Percentiles rank a stretch among this genome's conserved stretches.
phyloP scores from a whole-genome alignment of 1,140 invertebrate genomes.

The Spodoptera frugiperda region DNA sequence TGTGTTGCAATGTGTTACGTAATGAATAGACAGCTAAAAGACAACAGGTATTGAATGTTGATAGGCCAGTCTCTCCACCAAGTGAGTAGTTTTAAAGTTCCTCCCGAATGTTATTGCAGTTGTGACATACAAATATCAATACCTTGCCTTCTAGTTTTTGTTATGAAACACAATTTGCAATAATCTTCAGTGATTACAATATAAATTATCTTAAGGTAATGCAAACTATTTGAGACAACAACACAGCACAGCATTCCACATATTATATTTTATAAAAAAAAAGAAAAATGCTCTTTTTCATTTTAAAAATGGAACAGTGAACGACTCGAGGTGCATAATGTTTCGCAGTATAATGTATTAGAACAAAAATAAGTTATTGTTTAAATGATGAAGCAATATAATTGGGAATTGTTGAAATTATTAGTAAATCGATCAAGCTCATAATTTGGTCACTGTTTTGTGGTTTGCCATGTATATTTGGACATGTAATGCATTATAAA shows the following conservation, averaged over 20 bases:
- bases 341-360: constrained; percentile 39
- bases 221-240: constrained; percentile 42
- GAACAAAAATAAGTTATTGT: constrained; percentile 50
- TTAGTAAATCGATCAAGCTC: constrained; percentile 49
- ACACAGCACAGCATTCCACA: constrained; percentile 62
- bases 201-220: constrained; percentile 28
- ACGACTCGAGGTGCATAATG: constrained; percentile 35
- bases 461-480: constrained; percentile 50
- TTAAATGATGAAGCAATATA: constrained; percentile 68
- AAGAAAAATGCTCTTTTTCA: constrained; percentile 39
- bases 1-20: constrained; percentile 41
- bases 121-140: constrained; percentile 53
- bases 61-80: constrained; percentile 40
- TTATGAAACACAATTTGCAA: constrained; percentile 52
- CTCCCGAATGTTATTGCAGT: constrained; percentile 59
- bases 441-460: constrained; percentile 29
- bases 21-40: constrained; percentile 28
- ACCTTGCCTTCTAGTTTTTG: constrained; percentile 38
- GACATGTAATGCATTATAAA: constrained; percentile 51
- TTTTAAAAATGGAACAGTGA: constrained; percentile 37
- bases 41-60: constrained; percentile 26
- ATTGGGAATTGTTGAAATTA: constrained; percentile 61
- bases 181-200: constrained; percentile 45
- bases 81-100: constrained; percentile 66
- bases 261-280: constrained; percentile 57